Evolutionary conservation across 1,140 invertebrate species (phyloP).

Genomic region (Physella acuta): DNA sequence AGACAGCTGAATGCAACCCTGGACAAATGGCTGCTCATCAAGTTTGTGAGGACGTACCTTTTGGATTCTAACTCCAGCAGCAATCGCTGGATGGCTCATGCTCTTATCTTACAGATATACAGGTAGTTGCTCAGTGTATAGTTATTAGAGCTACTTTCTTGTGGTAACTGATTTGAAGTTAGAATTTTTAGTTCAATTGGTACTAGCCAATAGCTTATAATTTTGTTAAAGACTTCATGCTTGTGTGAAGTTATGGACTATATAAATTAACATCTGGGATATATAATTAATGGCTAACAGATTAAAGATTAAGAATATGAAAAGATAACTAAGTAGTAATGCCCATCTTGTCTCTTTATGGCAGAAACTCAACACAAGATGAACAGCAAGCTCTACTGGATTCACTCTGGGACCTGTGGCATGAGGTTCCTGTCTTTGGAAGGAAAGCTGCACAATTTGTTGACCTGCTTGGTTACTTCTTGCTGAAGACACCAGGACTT

Average conservation of each 20-base stretch:
- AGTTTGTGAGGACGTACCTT: constrained; percentile 87
- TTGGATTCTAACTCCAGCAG: constrained; percentile 90
- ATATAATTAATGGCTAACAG: too few species aligned
- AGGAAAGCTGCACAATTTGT: constrained; percentile 94
- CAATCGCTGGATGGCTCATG: constrained; percentile 92
- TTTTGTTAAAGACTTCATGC: neutral
- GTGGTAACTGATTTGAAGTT: neutral
- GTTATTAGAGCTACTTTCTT: neutral
- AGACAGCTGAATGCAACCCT: constrained; percentile 74
- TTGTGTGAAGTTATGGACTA: too few species aligned
- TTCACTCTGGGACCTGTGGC: constrained; percentile 89
- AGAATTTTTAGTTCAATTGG: neutral
- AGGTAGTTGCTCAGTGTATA: constrained; percentile 36
- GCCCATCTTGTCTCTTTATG: too few species aligned
- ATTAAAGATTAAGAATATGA: too few species aligned
- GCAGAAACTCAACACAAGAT: constrained; percentile 71
- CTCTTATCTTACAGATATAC: constrained; percentile 57
- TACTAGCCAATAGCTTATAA: neutral
- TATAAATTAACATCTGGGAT: too few species aligned
- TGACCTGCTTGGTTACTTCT: constrained; percentile 91
- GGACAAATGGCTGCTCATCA: constrained; percentile 68
- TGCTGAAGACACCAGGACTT: constrained; percentile 70
- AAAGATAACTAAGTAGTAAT: too few species aligned
- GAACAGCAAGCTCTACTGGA: constrained; percentile 81
- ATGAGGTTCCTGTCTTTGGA: constrained; percentile 84